Base-by-base conservation (phyloP, 1,140 invertebrate species). In the Danaus melanippus region DNA sequence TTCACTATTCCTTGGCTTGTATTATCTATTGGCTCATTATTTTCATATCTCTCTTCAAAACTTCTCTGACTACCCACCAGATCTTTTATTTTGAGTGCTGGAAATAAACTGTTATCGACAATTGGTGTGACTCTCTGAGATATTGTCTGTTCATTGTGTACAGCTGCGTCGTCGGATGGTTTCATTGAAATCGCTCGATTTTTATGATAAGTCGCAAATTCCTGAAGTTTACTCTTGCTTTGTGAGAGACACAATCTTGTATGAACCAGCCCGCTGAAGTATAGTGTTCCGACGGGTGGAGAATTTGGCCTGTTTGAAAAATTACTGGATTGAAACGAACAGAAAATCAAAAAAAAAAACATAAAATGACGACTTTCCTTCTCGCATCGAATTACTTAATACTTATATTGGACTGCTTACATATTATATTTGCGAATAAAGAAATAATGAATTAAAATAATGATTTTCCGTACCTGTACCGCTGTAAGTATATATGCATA, bases 211-310 rank as follows among this genome's bases (percentile, higher is more conserved):
- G 56, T 15, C 0, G 69, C 68, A 0, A 70, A 58, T 21, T 86
- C 78, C 62, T 73, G 70, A 0, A 86, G 68, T 1, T 68, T 66
- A 57, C 71, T 74, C 50, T 81, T 81, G 0, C 84, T 49, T 44
- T 81, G 73, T 0, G 52, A 39, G 1, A 84, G 58, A 9, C 67
- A 5, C 79, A 32, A 8, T 32, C 21, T 32, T 32, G 21, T 32
- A 61, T 0, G 79, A 76, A 83, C 65, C 10, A 86, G 52, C 0
- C 80, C 83, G 42, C 74, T 79, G 60, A 79, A 86, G 66, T 81
- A 81, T 9, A 79, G 47, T 8, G 79, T 75, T 0, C 83, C 80
- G 5, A 77, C 53, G 9, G 82, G 70, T 7, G 67, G 56, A 6
- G 64, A 57, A 46, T 59, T 41, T n/a, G 58, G 53, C 11, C 75